Percentiles rank a stretch among this genome's conserved stretches.
phyloP scores from a whole-genome alignment of 2,113 vertebrate genomes.

The Percopsis transmontana region DNA sequence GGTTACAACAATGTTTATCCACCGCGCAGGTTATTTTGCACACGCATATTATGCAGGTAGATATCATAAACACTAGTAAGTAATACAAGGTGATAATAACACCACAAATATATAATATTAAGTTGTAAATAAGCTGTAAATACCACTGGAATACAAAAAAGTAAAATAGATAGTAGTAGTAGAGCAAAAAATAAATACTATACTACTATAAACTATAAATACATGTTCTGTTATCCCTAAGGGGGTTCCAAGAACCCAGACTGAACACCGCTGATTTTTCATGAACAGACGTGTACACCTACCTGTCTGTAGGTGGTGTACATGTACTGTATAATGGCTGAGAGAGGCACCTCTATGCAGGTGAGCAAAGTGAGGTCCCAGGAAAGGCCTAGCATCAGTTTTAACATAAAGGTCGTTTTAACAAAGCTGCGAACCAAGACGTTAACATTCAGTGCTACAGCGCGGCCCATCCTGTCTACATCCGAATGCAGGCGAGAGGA shows the following conservation, averaged over 20 bases:
- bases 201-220: too few species aligned
- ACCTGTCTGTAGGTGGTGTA: conserved; percentile 78
- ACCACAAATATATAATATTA: too few species aligned
- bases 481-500: conserved; percentile 81
- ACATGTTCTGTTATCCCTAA: neutral
- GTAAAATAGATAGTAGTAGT: too few species aligned
- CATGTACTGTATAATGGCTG: conserved; percentile 67
- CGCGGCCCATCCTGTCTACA: conserved; percentile 81
- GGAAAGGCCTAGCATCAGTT: conserved; percentile 82
- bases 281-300: neutral
- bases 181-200: too few species aligned
- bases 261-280: too few species aligned
- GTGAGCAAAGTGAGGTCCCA: conserved; percentile 83
- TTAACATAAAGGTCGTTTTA: conserved; percentile 77
- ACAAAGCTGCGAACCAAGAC: conserved; percentile 76
- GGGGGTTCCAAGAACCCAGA: neutral
- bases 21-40: too few species aligned
- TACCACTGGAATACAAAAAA: too few species aligned
- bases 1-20: too few species aligned
- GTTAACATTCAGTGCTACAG: conserved; percentile 82
- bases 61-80: too few species aligned
- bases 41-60: too few species aligned
- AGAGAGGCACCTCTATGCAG: conserved; percentile 77
- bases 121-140: too few species aligned
- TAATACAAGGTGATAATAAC: too few species aligned